Conservation (phyloP, 1,140 invertebrate species). For the Sminthurinus signatus region DNA sequence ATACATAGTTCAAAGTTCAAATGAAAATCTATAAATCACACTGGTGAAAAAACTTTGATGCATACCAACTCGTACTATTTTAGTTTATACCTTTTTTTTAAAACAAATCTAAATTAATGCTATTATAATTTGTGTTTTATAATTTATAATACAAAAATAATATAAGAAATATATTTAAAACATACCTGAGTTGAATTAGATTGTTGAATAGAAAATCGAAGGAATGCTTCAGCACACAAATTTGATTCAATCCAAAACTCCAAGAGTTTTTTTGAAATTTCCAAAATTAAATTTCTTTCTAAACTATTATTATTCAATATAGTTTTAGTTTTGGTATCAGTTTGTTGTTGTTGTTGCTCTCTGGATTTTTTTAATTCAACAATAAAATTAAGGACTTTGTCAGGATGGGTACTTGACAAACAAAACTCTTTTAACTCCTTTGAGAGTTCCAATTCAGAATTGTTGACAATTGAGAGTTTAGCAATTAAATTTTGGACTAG, state of each 20-base stretch:
- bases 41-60: no score
- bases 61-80: no score
- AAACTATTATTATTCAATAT: neutral
- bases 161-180: no score
- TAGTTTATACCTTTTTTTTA: no score
- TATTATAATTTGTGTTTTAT: no score
- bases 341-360: neutral
- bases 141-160: no score
- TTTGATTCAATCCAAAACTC: conserved; percentile 26
- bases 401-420: neutral
- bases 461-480: no score
- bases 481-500: no score
- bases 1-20: no score
- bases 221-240: conserved; percentile 28
- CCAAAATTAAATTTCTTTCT: neutral
- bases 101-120: no score
- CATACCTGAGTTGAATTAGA: conserved; percentile 24
- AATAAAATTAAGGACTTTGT: neutral
- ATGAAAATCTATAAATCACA: no score
- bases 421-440: neutral
- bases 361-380: neutral
- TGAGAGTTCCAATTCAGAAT: neutral
- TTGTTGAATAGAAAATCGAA: conserved; percentile 19
- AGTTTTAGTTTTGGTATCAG: neutral
- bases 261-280: conserved; percentile 17